A percentile compares a stretch with the other conserved stretches of the same genome.
Conservation (phyloP, 2,797 vertebrate genomes). For the Sebastes cheni region DNA sequence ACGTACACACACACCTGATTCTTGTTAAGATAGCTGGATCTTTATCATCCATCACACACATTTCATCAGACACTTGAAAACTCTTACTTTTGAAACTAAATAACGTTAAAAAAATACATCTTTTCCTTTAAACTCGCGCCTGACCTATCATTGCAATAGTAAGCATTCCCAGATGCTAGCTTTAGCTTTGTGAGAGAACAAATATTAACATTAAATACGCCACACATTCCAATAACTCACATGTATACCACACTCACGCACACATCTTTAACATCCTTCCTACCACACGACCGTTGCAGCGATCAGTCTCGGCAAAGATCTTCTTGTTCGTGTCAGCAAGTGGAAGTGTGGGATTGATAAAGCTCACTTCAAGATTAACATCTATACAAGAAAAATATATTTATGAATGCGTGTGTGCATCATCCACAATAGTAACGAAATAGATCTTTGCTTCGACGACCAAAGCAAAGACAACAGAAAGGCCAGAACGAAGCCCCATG, state of each 20-base stretch:
- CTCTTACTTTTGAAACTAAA: slow-evolving; percentile 60
- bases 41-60: slow-evolving; percentile 26
- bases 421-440: slow-evolving; percentile 42
- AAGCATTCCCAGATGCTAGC: slow-evolving; percentile 76
- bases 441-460: slow-evolving; percentile 29
- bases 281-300: slow-evolving; percentile 9
- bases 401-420: slow-evolving; percentile 43
- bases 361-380: slow-evolving; percentile 57
- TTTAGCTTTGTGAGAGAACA: slow-evolving; percentile 66
- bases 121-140: slow-evolving; percentile 63
- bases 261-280: background rate
- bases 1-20: slow-evolving; percentile 7
- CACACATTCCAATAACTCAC: slow-evolving; percentile 31
- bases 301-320: slow-evolving; percentile 23
- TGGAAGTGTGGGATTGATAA: slow-evolving; percentile 62
- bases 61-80: slow-evolving; percentile 28
- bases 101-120: slow-evolving; percentile 79
- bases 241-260: background rate
- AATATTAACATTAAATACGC: slow-evolving; percentile 57
- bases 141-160: slow-evolving; percentile 73
- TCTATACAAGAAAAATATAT: slow-evolving; percentile 53
- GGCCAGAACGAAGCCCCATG: slow-evolving; percentile 29
- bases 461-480: slow-evolving; percentile 36
- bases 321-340: slow-evolving; percentile 58
- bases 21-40: slow-evolving; percentile 34